Base-by-base conservation (phyloP, 2,888 invertebrate genomes). In the Nomada lathburiana region DNA sequence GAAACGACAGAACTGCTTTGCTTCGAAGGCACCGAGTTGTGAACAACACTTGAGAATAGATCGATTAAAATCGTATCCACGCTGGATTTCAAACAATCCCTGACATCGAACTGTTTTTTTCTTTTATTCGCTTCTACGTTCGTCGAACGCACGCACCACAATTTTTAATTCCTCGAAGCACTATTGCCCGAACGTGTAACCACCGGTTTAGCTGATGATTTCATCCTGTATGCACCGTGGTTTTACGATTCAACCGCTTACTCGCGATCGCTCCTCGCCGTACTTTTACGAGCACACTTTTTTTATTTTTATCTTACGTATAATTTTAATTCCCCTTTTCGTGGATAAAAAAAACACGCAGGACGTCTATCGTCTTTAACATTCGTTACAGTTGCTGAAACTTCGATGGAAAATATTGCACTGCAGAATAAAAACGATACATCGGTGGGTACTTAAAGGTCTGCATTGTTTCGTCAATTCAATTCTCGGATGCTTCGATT, bases 141-240 rank as follows among this genome's bases (percentile, higher is more conserved):
- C 55, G 50, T 71, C 57, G 52, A 53, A 53, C 36, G 55, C 23
- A 57, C 67, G 60, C 57, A 36, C 29, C 23, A 52, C 63, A 53
- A 63, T 71, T 71, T 82, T 76, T 76, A 76, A 82, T 73, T 76
- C 72, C 55, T 76, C 67, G 62, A 76, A 63, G 81, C 70, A 73
- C 75, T 76, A 71, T 70, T 29, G 80, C 75, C 57, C 57, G 80
- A 53, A 72, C 59, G 72, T 76, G 71, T 72, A 80, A 76, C 82
- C 80, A 70, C 76, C 60, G 76, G 42, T 82, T 82, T 76, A 76
- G 71, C 76, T 76, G 76, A 76, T 76, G 81, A 82, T 80, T 82
- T 76, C 81, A 82, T 82, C 76, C 76, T 62, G 50, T 68, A 75
- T 75, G 80, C 80, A 55, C 81, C 74, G 80, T 64, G 82, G 76